A percentile compares a stretch with the other conserved stretches of the same genome.
phyloP scores from a whole-genome alignment of 2,888 invertebrate species.

The Yponomeuta sedellus region DNA sequence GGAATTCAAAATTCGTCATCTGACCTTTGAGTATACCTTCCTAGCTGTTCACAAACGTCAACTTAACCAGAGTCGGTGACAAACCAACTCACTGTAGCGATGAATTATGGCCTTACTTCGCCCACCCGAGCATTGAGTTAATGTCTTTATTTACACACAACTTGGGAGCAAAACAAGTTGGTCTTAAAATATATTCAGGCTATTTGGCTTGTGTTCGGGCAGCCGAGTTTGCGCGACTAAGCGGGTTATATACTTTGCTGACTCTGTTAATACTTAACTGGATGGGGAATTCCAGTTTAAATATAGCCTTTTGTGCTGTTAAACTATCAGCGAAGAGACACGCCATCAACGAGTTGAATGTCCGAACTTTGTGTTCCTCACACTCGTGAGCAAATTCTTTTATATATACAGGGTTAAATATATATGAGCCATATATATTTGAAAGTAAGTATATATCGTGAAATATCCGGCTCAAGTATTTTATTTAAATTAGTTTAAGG shows the following conservation, averaged over 20 bases:
- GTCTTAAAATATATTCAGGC: background rate
- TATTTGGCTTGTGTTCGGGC: background rate
- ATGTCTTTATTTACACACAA: constrained; percentile 3
- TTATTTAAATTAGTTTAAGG: no score
- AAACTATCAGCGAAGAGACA: no score
- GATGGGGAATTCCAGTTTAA: background rate
- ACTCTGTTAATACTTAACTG: background rate
- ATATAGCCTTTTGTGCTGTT: background rate
- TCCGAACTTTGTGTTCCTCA: no score
- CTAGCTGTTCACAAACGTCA: background rate
- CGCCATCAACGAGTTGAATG: no score
- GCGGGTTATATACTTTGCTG: background rate
- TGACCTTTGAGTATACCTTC: no score
- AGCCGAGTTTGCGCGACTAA: background rate
- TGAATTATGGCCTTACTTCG: background rate
- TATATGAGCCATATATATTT: no score
- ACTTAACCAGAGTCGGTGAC: background rate
- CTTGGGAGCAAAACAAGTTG: background rate
- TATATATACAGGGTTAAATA: no score
- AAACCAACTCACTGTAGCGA: background rate
- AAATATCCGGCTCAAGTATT: no score
- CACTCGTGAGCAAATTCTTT: no score
- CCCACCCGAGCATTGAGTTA: background rate
- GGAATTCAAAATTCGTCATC: no score
- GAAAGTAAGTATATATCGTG: no score